Conservation (phyloP, 1,140 invertebrate species). For the Helicoverpa armigera region DNA sequence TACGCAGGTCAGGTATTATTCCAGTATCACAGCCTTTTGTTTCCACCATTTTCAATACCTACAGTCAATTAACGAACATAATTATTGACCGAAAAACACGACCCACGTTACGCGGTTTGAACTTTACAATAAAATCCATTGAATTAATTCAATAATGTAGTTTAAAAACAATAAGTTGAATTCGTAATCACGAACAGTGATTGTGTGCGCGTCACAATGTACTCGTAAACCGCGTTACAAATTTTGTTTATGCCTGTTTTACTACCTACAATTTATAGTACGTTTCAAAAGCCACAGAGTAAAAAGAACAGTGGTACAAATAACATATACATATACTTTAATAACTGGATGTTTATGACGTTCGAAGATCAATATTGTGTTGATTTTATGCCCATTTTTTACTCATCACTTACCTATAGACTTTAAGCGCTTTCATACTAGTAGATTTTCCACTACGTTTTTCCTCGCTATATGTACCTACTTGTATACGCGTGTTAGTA, state of each 20-base stretch:
- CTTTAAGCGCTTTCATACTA: too few species aligned
- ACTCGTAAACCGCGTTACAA: neutral
- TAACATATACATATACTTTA: neutral
- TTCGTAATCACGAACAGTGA: neutral
- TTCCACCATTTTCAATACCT: too few species aligned
- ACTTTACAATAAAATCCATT: neutral
- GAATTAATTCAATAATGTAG: neutral
- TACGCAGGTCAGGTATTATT: too few species aligned
- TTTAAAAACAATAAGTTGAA: conserved; percentile 8
- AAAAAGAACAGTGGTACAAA: neutral
- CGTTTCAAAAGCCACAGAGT: neutral
- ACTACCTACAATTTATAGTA: conserved; percentile 10
- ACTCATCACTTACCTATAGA: too few species aligned
- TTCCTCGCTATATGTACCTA: too few species aligned
- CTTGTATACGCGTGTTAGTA: too few species aligned
- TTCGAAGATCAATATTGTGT: too few species aligned
- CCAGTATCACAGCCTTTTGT: too few species aligned
- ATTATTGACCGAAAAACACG: neutral
- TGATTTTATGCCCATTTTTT: too few species aligned
- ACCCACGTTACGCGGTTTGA: neutral
- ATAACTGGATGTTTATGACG: neutral
- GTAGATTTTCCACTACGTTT: too few species aligned
- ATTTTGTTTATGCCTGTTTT: conserved; percentile 8
- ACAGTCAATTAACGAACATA: too few species aligned
- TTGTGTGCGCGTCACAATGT: neutral